Percentiles rank a stretch among this genome's conserved stretches.
phyloP scores from a whole-genome alignment of 1,140 invertebrate genomes.

The Alviniconcha marisindica region DNA sequence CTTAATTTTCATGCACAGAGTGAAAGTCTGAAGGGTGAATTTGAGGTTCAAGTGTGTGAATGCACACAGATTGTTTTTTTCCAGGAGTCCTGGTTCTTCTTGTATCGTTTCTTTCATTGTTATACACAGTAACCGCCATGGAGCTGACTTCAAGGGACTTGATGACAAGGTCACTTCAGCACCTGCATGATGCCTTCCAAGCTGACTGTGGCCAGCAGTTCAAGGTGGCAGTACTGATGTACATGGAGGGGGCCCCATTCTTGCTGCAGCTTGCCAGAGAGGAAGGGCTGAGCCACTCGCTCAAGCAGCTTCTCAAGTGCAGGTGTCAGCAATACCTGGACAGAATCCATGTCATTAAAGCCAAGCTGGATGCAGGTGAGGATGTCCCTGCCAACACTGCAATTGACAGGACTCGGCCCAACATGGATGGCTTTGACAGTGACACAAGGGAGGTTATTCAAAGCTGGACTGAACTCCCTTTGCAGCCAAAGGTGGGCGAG shows the following conservation, averaged over 20 bases:
- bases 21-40: no score
- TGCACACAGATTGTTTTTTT: no score
- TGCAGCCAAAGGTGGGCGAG: background rate
- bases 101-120: no score
- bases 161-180: background rate
- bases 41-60: no score
- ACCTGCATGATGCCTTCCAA: background rate
- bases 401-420: background rate
- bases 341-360: conserved; percentile 3
- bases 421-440: background rate
- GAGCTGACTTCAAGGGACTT: background rate
- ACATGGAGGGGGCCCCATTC: background rate
- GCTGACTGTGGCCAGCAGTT: background rate
- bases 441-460: background rate
- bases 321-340: background rate
- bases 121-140: background rate
- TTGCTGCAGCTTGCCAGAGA: background rate
- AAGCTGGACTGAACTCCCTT: background rate
- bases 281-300: background rate
- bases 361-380: background rate
- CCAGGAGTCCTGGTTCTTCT: no score
- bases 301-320: background rate
- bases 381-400: background rate
- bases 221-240: background rate
- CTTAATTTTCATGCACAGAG: no score